Conservation (phyloP, 2,888 invertebrate species). For the Sthenelais limicola region DNA sequence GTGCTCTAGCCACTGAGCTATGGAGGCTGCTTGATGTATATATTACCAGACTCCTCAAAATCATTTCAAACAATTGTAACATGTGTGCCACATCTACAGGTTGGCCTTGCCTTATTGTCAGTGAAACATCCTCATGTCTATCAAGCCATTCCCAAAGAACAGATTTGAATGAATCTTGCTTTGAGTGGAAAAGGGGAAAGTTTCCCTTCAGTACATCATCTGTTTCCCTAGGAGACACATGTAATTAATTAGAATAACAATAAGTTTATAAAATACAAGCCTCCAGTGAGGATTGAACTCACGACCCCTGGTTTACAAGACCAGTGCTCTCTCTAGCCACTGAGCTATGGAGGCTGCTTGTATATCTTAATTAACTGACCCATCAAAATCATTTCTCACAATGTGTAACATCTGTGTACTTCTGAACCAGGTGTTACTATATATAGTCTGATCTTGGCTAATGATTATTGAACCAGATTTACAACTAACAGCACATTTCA, state of each 20-base stretch:
- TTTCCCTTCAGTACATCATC: not conserved
- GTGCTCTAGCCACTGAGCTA: slow-evolving; percentile 30
- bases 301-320: slow-evolving; percentile 35
- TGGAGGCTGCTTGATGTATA: not conserved
- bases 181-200: not conserved
- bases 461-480: no score
- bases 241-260: not conserved
- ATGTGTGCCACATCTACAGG: not conserved
- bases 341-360: slow-evolving; percentile 15
- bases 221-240: not conserved
- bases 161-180: not conserved
- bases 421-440: no score
- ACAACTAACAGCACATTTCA: no score
- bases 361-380: no score
- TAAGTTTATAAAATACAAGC: not conserved
- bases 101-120: not conserved
- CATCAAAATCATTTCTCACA: no score
- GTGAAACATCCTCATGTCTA: no score
- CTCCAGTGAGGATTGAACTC: slow-evolving; percentile 34
- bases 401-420: no score
- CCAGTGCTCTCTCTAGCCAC: slow-evolving; percentile 36
- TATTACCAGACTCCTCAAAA: not conserved
- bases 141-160: not conserved
- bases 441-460: no score
- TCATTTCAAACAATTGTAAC: not conserved